A percentile compares a stretch with the other conserved stretches of the same genome.
Conservation (phyloP, 2,888 invertebrate genomes). For the Panopea generosa region DNA sequence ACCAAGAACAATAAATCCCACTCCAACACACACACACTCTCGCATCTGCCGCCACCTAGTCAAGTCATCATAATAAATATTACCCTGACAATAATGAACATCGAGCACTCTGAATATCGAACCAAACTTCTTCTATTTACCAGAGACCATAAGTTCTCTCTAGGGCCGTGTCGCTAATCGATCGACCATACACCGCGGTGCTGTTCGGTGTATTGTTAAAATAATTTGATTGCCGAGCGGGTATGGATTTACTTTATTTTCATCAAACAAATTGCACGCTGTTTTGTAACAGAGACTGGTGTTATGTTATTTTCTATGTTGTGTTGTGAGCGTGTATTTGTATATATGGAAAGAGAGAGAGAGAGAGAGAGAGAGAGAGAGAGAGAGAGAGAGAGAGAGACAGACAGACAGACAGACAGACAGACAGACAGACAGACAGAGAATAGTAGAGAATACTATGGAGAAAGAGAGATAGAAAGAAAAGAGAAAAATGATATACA, state of each 20-base stretch:
- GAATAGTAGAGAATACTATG: neutral
- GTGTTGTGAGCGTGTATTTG: no score
- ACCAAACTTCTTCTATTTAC: conserved; percentile 4
- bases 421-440: neutral
- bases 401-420: neutral
- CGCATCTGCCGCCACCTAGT: neutral
- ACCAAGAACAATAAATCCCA: no score
- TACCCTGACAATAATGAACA: neutral
- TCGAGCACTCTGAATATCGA: neutral
- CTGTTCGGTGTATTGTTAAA: neutral
- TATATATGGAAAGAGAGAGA: conserved; percentile 1
- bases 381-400: conserved; percentile 10
- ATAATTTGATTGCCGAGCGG: neutral
- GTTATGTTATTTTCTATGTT: no score
- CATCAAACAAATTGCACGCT: neutral
- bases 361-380: conserved; percentile 8
- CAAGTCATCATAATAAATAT: neutral
- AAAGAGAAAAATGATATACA: neutral
- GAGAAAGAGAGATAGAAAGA: neutral
- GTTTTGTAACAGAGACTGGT: no score
- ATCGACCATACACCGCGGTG: neutral
- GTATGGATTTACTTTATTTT: neutral
- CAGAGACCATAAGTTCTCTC: neutral
- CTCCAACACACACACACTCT: no score
- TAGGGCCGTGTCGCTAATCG: neutral